These are phyloP conservation scores for Delichon dasypus DNA, from an alignment of 2,797 vertebrate species.

Conservation along the genomic window DNA sequence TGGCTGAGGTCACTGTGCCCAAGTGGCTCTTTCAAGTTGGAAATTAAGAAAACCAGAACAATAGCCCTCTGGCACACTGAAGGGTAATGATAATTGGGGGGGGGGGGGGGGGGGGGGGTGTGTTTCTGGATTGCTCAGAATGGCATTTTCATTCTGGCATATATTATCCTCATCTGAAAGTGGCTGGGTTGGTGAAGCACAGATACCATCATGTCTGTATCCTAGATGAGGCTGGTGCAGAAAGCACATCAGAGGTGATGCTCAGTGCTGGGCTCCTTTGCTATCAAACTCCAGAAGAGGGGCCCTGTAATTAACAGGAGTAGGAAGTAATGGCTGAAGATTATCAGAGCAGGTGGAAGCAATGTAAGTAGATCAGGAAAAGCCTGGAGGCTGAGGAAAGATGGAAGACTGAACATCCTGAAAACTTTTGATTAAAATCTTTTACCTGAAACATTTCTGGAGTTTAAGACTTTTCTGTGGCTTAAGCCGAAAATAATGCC, in stretches of 20 bases:
- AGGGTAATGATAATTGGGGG: not conserved
- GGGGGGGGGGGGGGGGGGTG: rapidly evolving
- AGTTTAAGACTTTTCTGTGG: not conserved
- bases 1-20: not conserved
- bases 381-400: not conserved
- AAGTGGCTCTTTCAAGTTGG: not conserved
- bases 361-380: not conserved
- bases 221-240: not conserved
- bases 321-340: not conserved
- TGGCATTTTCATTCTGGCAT: not conserved
- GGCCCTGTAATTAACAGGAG: not conserved
- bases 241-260: not conserved
- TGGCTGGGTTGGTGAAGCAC: not conserved
- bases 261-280: not conserved
- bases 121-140: not conserved
- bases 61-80: not conserved
- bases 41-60: not conserved
- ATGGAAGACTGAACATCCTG: not conserved
- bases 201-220: rapidly evolving
- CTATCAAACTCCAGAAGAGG: not conserved
- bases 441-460: not conserved
- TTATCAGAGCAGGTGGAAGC: not conserved
- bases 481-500: not conserved
- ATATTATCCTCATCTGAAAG: not conserved
- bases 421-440: not conserved